Evolutionary conservation across 1,140 invertebrate genomes (phyloP).

Genomic region (Ylistrum balloti): DNA sequence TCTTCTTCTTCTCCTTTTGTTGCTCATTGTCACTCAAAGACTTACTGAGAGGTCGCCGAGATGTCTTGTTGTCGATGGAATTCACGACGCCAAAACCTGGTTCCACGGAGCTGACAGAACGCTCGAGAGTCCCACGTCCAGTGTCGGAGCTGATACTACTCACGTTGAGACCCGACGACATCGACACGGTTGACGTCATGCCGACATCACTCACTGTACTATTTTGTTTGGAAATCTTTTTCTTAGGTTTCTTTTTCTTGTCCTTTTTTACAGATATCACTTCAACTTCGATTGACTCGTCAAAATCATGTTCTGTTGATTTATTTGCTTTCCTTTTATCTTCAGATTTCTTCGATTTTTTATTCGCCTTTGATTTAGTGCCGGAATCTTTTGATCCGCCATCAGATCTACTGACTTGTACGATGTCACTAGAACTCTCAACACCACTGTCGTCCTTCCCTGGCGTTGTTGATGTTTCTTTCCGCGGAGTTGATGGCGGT

Average conservation of each 20-base stretch:
- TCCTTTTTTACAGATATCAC: background rate
- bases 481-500: background rate
- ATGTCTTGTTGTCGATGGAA: background rate
- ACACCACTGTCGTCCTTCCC: background rate
- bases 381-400: background rate
- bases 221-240: slow-evolving; percentile 10
- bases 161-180: background rate
- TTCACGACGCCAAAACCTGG: background rate
- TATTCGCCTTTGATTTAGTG: background rate
- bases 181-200: background rate
- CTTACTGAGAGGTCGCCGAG: background rate
- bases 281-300: background rate
- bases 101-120: background rate
- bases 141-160: background rate
- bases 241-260: slow-evolving; percentile 4
- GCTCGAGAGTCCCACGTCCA: background rate
- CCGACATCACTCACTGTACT: background rate
- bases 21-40: background rate
- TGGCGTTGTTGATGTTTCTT: background rate
- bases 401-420: background rate
- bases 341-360: background rate
- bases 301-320: background rate
- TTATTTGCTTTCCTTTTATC: background rate
- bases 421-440: background rate
- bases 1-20: background rate